These are phyloP conservation scores for Apteryx mantelli DNA, from an alignment of 2,113 vertebrate species.

Conservation along the genomic window DNA sequence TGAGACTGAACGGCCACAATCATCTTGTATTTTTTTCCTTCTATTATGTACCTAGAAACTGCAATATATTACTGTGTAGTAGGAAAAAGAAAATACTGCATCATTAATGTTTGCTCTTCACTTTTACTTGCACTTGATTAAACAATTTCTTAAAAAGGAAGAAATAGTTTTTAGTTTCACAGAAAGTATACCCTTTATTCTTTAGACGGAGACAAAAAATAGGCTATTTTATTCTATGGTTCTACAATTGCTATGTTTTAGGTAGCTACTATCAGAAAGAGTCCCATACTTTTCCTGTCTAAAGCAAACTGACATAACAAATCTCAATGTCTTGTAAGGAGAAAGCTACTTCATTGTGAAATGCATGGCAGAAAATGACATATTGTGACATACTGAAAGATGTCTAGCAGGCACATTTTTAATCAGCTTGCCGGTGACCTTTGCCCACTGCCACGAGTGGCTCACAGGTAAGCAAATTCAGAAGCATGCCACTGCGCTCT, in stretches of 20 bases:
- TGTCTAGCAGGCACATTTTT: constrained; percentile 67
- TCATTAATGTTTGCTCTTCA: neutral
- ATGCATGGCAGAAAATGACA: constrained; percentile 33
- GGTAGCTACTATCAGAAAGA: neutral
- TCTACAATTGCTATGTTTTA: neutral
- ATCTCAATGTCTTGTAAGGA: constrained; percentile 47
- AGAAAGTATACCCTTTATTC: neutral
- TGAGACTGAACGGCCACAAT: neutral
- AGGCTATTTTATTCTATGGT: neutral
- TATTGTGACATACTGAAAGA: constrained; percentile 58
- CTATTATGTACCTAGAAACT: neutral
- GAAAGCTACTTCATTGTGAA: constrained; percentile 46
- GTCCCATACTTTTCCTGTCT: neutral
- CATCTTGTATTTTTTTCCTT: neutral
- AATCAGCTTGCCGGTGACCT: constrained; percentile 62
- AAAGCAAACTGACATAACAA: constrained; percentile 40
- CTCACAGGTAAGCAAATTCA: constrained; percentile 43
- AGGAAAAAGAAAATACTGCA: neutral
- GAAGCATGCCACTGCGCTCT: neutral
- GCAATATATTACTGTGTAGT: neutral
- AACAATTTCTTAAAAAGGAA: neutral
- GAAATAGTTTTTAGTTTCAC: neutral
- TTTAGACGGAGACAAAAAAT: neutral
- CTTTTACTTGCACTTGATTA: neutral
- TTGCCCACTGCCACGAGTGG: constrained; percentile 10